Percentiles rank a stretch among this genome's conserved stretches.
phyloP scores from a whole-genome alignment of 37 sponge, comb jelly and placozoan species.

The Bolinopsis microptera region DNA sequence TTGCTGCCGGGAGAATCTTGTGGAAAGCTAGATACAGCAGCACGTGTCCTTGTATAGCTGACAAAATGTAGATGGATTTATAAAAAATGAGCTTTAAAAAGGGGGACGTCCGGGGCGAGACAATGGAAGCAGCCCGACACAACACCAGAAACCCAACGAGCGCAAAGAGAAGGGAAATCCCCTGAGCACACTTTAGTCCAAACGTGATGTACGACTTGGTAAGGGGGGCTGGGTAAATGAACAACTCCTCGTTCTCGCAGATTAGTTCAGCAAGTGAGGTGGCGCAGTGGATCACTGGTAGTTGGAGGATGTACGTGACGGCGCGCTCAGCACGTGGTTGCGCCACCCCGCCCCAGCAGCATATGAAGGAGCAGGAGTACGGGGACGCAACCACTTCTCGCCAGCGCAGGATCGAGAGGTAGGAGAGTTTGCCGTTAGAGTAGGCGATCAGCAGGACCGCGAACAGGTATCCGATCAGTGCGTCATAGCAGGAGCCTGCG shows the following conservation, averaged over 20 bases:
- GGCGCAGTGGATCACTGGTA: neutral
- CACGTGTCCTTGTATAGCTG: constrained; percentile 11
- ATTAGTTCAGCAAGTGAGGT: constrained; percentile 52
- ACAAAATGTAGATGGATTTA: constrained; percentile 35
- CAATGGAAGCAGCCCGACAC: constrained; percentile 29
- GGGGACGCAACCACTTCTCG: constrained; percentile 27
- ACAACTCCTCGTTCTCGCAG: constrained; percentile 60
- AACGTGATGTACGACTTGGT: constrained; percentile 43
- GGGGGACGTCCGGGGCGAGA: neutral
- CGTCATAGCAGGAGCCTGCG: constrained; percentile 55
- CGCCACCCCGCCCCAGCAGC: constrained; percentile 37
- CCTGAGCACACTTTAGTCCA: constrained; percentile 22
- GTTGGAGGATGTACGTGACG: constrained; percentile 17
- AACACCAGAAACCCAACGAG: neutral
- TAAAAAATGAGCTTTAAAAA: constrained; percentile 36
- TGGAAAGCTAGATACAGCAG: constrained; percentile 20
- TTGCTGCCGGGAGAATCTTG: constrained; percentile 6
- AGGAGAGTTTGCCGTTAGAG: constrained; percentile 58
- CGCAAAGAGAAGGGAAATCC: neutral
- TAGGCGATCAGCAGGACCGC: constrained; percentile 51
- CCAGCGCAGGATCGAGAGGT: constrained; percentile 56
- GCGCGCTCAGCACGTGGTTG: neutral
- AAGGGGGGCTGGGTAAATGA: constrained; percentile 45
- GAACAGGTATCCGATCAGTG: constrained; percentile 43
- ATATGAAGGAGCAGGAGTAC: constrained; percentile 23